A percentile compares a stretch with the other conserved stretches of the same genome.
phyloP scores from a whole-genome alignment of 1,140 invertebrate genomes.

The Triops longicaudatus region DNA sequence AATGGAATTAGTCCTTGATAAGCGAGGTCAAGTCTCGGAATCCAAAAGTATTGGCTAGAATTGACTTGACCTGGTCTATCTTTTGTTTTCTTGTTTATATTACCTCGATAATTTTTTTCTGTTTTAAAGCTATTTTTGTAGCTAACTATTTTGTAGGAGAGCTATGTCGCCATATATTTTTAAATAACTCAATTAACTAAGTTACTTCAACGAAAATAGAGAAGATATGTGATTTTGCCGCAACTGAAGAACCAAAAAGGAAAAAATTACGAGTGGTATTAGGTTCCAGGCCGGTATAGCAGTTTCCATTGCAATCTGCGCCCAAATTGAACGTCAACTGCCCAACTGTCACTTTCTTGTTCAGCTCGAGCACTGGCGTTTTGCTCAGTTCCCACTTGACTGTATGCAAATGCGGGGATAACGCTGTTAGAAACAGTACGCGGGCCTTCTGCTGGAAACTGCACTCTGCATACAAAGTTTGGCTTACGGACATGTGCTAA shows the following conservation, averaged over 20 bases:
- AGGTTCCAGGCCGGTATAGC: slow-evolving; percentile 60
- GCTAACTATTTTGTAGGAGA: no score
- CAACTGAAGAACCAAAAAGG: slow-evolving; percentile 26
- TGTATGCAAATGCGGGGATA: background rate
- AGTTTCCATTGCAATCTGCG: slow-evolving; percentile 56
- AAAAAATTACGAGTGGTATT: slow-evolving; percentile 52
- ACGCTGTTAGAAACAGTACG: background rate
- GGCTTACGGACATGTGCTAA: background rate
- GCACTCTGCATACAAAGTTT: background rate
- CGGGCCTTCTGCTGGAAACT: background rate
- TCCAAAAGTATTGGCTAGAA: no score
- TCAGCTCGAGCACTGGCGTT: background rate
- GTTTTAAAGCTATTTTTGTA: no score
- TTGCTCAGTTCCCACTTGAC: background rate
- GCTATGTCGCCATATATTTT: no score
- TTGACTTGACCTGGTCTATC: no score
- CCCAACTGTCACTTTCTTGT: slow-evolving; percentile 43
- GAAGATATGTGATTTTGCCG: no score
- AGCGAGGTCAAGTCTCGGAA: no score
- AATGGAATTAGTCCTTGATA: no score
- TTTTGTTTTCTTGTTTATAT: no score
- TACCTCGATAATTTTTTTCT: no score
- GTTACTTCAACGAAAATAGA: no score
- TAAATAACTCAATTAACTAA: no score
- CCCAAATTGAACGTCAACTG: slow-evolving; percentile 59